A percentile compares a stretch with the other conserved stretches of the same genome.
Evolutionary conservation across 2,797 vertebrate species (phyloP).

Genomic region (Epinephelus malabaricus): DNA sequence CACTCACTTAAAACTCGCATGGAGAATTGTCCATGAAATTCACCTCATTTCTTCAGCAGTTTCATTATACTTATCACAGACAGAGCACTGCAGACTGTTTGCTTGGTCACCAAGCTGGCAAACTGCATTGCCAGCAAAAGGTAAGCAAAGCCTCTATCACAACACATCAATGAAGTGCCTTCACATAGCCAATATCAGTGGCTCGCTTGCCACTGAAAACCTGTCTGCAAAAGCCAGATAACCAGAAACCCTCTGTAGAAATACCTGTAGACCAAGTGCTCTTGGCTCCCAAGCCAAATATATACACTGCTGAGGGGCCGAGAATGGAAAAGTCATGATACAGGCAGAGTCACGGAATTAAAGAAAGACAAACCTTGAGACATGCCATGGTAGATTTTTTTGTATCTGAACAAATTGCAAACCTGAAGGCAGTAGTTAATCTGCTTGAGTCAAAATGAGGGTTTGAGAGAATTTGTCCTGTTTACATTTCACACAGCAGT

Average conservation of each 20-base stretch:
- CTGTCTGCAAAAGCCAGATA: slow-evolving; percentile 73
- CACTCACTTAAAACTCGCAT: slow-evolving; percentile 28
- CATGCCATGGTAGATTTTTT: background rate
- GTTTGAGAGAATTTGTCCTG: background rate
- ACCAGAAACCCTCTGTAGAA: slow-evolving; percentile 53
- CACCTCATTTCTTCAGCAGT: slow-evolving; percentile 54
- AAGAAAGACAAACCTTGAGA: slow-evolving; percentile 12
- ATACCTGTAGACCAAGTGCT: slow-evolving; percentile 46
- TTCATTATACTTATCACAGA: slow-evolving; percentile 70
- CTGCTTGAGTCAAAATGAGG: background rate
- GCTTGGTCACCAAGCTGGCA: slow-evolving; percentile 65
- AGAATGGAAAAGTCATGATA: slow-evolving; percentile 51
- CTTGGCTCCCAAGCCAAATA: slow-evolving; percentile 41
- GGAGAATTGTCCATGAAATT: slow-evolving; percentile 55
- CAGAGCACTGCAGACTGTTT: slow-evolving; percentile 54
- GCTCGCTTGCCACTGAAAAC: slow-evolving; percentile 64
- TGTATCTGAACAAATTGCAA: slow-evolving; percentile 1
- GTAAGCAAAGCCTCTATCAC: slow-evolving; percentile 65
- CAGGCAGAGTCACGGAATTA: slow-evolving; percentile 20
- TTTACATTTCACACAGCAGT: background rate
- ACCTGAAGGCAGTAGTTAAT: background rate
- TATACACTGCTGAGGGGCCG: slow-evolving; percentile 27
- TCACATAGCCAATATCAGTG: slow-evolving; percentile 63
- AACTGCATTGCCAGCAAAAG: slow-evolving; percentile 69
- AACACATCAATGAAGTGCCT: slow-evolving; percentile 69